phyloP scores from a whole-genome alignment of 2,888 invertebrate genomes.

The Horisme vitalbata region DNA sequence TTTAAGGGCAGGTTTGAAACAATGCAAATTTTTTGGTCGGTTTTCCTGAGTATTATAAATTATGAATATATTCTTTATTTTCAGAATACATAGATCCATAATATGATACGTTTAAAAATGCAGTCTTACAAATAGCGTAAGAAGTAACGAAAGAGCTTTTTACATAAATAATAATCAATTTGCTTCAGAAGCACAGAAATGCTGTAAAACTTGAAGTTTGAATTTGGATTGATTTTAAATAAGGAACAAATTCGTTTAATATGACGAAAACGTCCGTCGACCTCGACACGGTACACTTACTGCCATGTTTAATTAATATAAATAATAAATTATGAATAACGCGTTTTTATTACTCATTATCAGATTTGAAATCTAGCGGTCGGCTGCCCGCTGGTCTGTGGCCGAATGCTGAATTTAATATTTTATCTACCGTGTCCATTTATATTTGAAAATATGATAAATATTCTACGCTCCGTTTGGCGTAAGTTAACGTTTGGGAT shows the following conservation, averaged over 20 bases:
- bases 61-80: too few species aligned
- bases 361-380: slow-evolving; percentile 56
- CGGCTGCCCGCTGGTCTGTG: slow-evolving; percentile 40
- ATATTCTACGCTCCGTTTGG: slow-evolving; percentile 52
- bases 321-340: slow-evolving; percentile 67
- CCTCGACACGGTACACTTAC: slow-evolving; percentile 74
- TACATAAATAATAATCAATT: too few species aligned
- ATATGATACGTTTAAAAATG: too few species aligned
- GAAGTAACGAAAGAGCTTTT: too few species aligned
- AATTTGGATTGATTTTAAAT: slow-evolving; percentile 2
- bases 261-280: slow-evolving; percentile 59
- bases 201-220: too few species aligned
- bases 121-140: too few species aligned
- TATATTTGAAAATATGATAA: slow-evolving; percentile 52
- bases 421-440: slow-evolving; percentile 70
- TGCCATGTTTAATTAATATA: slow-evolving; percentile 72
- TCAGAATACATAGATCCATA: too few species aligned
- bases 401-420: slow-evolving; percentile 51
- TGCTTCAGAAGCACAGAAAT: too few species aligned
- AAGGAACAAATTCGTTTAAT: slow-evolving; percentile 31
- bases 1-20: too few species aligned
- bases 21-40: too few species aligned
- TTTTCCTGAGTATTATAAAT: too few species aligned
- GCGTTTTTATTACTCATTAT: slow-evolving; percentile 62
- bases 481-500: slow-evolving; percentile 43